phyloP scores from a whole-genome alignment of 92 coral and sea anemone genomes.

The Plumapathes pennacea region DNA sequence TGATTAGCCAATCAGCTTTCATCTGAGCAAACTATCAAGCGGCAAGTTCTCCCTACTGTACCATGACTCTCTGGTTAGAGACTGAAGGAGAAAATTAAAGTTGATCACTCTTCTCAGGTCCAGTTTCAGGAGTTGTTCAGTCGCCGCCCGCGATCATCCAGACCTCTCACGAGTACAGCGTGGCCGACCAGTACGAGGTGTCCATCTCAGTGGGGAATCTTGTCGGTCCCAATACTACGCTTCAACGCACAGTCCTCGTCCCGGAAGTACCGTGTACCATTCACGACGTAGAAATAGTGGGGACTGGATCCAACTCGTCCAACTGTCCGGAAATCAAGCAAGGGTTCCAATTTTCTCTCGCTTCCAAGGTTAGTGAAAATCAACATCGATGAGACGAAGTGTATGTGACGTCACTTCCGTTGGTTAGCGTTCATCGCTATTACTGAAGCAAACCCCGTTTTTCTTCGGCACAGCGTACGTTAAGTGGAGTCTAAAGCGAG shows the following conservation, averaged over 20 bases:
- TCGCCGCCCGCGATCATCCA: constrained; percentile 13
- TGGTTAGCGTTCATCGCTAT: no score
- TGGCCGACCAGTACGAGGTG: constrained; percentile 31
- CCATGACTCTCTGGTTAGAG: no score
- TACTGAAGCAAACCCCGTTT: no score
- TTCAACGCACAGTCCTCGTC: constrained; percentile 22
- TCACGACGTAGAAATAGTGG: constrained; percentile 48
- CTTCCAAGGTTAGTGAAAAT: constrained; percentile 12
- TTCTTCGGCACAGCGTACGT: no score
- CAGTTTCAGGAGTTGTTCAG: constrained; percentile 10
- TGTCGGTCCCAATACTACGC: constrained; percentile 47
- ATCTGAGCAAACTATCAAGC: not conserved
- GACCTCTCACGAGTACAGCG: constrained; percentile 28
- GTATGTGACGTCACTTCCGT: no score
- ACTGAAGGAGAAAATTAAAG: no score
- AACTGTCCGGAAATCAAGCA: constrained; percentile 57
- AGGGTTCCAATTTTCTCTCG: constrained; percentile 55
- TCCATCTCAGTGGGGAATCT: constrained; percentile 40
- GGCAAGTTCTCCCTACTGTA: not conserved
- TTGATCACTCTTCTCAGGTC: constrained; percentile 3
- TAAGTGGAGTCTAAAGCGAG: no score
- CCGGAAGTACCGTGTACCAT: constrained; percentile 45
- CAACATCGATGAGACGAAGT: no score
- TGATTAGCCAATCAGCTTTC: no score
- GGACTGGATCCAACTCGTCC: constrained; percentile 35